phyloP scores from a whole-genome alignment of 2,888 invertebrate species.

The Zootermopsis nevadensis region DNA sequence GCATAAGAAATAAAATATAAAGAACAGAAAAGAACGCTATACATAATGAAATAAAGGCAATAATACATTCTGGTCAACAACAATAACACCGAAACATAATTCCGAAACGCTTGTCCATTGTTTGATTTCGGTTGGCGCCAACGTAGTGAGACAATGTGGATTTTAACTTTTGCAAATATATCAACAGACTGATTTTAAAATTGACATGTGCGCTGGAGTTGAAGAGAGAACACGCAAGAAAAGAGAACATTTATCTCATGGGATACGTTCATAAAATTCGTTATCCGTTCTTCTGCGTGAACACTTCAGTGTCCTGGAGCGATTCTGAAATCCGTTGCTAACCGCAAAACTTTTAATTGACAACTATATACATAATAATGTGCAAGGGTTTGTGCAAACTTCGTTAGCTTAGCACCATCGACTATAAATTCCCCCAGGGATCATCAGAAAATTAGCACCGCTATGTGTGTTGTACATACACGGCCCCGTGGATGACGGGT shows the following conservation, averaged over 20 bases:
- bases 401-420: conserved; percentile 44
- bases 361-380: conserved; percentile 43
- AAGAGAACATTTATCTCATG: neutral
- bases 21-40: too few species aligned
- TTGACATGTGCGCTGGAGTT: neutral
- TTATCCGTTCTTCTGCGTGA: conserved; percentile 27
- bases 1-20: too few species aligned
- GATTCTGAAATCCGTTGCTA: conserved; percentile 37
- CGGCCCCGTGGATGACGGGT: neutral
- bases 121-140: too few species aligned
- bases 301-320: conserved; percentile 29
- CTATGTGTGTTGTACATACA: conserved; percentile 16
- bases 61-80: too few species aligned
- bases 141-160: too few species aligned
- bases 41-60: too few species aligned
- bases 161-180: too few species aligned
- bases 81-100: too few species aligned
- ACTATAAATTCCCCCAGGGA: conserved; percentile 43
- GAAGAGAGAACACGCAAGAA: neutral
- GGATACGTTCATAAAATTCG: conserved; percentile 29
- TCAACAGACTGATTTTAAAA: too few species aligned
- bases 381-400: conserved; percentile 36
- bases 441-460: conserved; percentile 43
- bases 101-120: too few species aligned
- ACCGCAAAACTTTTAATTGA: conserved; percentile 45